These are phyloP conservation scores for Aptenodytes forsteri DNA, from an alignment of 2,113 vertebrate genomes.

Conservation along the genomic window DNA sequence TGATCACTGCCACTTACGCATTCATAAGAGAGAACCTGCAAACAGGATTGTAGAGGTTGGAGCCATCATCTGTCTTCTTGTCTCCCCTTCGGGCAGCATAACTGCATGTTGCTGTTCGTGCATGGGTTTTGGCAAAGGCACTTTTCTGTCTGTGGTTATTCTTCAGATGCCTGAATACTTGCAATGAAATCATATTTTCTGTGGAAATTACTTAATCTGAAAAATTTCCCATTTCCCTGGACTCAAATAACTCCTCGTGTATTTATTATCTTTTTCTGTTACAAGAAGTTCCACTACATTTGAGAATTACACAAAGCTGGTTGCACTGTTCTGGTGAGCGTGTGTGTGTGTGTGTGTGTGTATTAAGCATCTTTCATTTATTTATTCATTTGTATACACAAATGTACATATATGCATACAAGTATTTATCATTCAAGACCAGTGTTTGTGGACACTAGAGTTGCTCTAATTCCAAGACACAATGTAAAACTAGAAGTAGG, in stretches of 20 bases:
- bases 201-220: background rate
- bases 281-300: background rate
- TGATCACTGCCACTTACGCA: background rate
- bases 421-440: background rate
- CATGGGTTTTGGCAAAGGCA: background rate
- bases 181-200: background rate
- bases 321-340: background rate
- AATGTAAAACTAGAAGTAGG: background rate
- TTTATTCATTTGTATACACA: background rate
- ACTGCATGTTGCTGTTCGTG: background rate
- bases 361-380: background rate
- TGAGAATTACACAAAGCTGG: background rate
- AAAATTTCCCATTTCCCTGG: background rate
- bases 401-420: background rate
- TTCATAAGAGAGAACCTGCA: background rate
- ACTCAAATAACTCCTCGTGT: background rate
- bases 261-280: background rate
- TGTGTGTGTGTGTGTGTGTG: background rate
- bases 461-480: background rate
- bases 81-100: background rate
- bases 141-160: background rate
- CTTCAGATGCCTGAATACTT: background rate
- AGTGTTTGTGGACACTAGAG: background rate
- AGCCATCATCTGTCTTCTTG: background rate
- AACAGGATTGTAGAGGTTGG: background rate